phyloP scores from a whole-genome alignment of 2,888 invertebrate species.

The Glyphotaelius pellucidus region DNA sequence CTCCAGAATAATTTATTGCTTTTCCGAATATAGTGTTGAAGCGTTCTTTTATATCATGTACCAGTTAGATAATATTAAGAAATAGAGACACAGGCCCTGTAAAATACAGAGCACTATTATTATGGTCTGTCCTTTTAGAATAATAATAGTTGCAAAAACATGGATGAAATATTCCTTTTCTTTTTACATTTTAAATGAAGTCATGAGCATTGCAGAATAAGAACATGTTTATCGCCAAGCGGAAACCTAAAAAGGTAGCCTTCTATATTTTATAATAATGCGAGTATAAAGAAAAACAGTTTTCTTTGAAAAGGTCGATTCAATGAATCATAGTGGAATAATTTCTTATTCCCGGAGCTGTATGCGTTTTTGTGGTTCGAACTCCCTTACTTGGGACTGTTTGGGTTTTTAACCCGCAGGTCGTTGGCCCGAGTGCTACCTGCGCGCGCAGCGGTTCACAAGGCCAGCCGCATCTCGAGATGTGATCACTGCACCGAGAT shows the following conservation, averaged over 20 bases:
- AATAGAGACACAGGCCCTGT: too few relatives aligned
- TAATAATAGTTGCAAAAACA: too few relatives aligned
- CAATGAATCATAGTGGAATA: not conserved
- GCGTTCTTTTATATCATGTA: too few relatives aligned
- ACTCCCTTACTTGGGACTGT: slow-evolving; percentile 31
- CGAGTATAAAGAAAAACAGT: not conserved
- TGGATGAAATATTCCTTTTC: too few relatives aligned
- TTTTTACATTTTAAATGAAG: too few relatives aligned
- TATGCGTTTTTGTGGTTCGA: not conserved
- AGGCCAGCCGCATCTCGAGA: slow-evolving; percentile 33
- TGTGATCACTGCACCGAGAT: slow-evolving; percentile 31
- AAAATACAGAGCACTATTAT: too few relatives aligned
- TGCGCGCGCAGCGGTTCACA: slow-evolving; percentile 29
- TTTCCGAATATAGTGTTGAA: too few relatives aligned
- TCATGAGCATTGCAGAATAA: too few relatives aligned
- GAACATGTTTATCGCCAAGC: not conserved
- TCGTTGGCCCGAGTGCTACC: slow-evolving; percentile 26
- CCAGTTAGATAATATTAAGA: too few relatives aligned
- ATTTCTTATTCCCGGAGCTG: not conserved
- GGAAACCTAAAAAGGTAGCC: not conserved
- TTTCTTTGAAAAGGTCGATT: not conserved
- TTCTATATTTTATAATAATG: not conserved
- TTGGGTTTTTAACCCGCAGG: slow-evolving; percentile 32
- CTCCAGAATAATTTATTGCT: not conserved
- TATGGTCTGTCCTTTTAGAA: too few relatives aligned